Base-by-base conservation (phyloP, 2,888 invertebrate genomes). In the Dermolepida albohirtum region DNA sequence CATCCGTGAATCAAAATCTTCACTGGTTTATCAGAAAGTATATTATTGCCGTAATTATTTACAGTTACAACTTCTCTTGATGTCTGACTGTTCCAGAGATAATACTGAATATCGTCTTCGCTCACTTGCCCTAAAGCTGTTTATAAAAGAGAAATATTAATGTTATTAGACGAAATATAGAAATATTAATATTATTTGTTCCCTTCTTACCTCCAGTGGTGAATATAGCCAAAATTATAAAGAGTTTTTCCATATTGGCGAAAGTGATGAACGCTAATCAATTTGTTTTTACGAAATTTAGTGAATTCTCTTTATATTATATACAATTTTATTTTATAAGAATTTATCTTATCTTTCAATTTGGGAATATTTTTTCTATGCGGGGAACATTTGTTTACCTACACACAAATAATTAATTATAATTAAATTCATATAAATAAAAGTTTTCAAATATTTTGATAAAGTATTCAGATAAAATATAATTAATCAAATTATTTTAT, bases 1-100 rank as follows among this genome's bases (percentile, higher is more conserved):
- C 62, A 67, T 14, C 67, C 67, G 17, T 67, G 62, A 29, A 67
- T 11, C n/a, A 67, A 50, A 16, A 67, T 44, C 27, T 59, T 62
- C 5, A 67, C 62, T 12, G 59, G 44, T 2, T 34, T 50, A 17
- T 41, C 50, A 8, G 16, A 27, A 51, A 51, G 11, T 14, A 67
- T 52, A 51, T 64, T 64, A 41, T 49, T 59, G 7, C 67, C 67
- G 52, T 59, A 62, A 29, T 59, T 49, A 34, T 62, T 62, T 7
- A 40, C 41, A 2, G 29, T 62, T 14, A 67, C 1, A 27, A 27
- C 17, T 62, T 67, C 51, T 5, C 59, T 17, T n/a, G 47, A 44
- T 0, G 51, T 27, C n/a, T 27, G 49, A 34, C 59, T 49, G 16
- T 66, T 66, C 50, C 59, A 51, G 40, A 59, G 22, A 7, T 34